Evolutionary conservation across 2,113 vertebrate genomes (phyloP), one percentile per base, ranked within the genome.

Genomic region (Cyrtonyx montezumae): DNA sequence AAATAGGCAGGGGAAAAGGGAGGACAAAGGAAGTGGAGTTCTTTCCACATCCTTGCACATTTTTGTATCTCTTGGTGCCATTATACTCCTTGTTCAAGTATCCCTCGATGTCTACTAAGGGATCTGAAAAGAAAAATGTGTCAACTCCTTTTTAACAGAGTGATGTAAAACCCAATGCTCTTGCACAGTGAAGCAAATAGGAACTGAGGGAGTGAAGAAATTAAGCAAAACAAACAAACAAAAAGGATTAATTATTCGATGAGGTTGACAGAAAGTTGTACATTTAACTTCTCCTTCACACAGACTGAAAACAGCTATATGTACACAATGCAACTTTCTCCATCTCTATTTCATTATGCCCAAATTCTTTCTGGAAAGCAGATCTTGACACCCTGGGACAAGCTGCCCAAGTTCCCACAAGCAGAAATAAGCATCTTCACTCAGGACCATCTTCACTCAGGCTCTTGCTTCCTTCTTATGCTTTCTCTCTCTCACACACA

Each of bases 351-450:
- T 73, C 86, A 79, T 95, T 94, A 79, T 58, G 65, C 93, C 94
- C 40, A 66, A 80, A 92, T 40, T 48, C 83, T 45, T 21, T 48
- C 75, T 2, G 0, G 87, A 85, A 86, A 91, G 87, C 77, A 58
- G 51, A 91, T 76, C 83, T 2, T 85, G 90, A 89, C 69, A 19
- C 0, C 26, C 83, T 51, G 71, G 55, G 78, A 93, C 80, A 84
- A 91, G 93, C 90, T 94, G 91, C 90, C 91, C 65, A 71, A 87
- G 83, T 36, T 55, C 37, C 86, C 20, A 16, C 87, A 83, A 71
- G 37, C 75, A 67, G 65, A 68, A 85, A 46, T 32, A 68, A 61
- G 55, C 36, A 11, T 2, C 14, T 13, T 70, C 45, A 26, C 79
- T 55, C 40, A 23, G 51, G 51, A 40, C 40, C 36, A 11, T 2